Evolutionary conservation across 2,888 invertebrate genomes (phyloP).

Genomic region (Netelia fuscicornis): DNA sequence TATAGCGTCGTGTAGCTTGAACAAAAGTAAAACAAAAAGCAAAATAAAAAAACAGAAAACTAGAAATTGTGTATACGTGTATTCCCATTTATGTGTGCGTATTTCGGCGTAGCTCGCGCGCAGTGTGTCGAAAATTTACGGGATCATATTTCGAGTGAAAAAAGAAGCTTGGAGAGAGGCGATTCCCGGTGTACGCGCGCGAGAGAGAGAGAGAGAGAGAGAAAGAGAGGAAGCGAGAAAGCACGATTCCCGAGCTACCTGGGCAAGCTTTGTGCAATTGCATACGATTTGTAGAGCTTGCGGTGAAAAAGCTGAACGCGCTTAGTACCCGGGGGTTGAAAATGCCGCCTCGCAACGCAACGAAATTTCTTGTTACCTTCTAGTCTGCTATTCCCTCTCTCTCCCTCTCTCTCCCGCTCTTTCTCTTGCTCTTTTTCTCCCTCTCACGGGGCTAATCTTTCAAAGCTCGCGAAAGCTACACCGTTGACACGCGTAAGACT

Average conservation of each 20-base stretch:
- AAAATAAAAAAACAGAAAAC: background rate
- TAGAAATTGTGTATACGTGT: background rate
- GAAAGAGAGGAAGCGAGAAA: background rate
- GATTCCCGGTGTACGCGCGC: background rate
- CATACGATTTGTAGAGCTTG: constrained; percentile 38
- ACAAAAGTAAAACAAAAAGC: too few species aligned
- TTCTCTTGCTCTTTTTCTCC: background rate
- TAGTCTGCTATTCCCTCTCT: background rate
- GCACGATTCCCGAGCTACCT: background rate
- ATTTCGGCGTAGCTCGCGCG: background rate
- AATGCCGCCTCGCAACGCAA: background rate
- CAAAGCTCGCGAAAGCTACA: constrained; percentile 12
- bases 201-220: background rate
- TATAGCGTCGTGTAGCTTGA: too few species aligned
- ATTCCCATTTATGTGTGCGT: background rate
- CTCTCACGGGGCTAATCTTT: background rate
- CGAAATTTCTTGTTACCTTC: background rate
- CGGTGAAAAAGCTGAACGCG: constrained; percentile 50
- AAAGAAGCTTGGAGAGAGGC: background rate
- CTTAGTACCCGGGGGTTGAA: constrained; percentile 28
- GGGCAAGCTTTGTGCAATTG: constrained; percentile 39
- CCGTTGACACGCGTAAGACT: constrained; percentile 5
- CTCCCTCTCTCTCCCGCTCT: background rate
- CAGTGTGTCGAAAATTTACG: constrained; percentile 63
- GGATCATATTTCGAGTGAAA: constrained; percentile 68